Evolutionary conservation across 2,888 invertebrate genomes (phyloP), one percentile per base, ranked within the genome.

Genomic region (Zygaena filipendulae): DNA sequence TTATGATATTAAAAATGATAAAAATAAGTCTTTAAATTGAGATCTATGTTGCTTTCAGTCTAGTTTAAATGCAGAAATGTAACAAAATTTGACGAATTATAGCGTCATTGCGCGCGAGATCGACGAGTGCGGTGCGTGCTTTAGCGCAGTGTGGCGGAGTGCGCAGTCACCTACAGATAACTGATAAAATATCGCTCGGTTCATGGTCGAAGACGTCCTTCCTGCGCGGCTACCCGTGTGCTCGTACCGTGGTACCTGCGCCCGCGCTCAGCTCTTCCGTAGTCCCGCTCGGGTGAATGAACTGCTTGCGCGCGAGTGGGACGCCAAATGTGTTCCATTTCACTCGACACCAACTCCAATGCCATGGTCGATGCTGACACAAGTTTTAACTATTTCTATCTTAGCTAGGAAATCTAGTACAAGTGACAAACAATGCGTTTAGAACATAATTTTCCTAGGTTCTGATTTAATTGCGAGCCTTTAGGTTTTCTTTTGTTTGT

Each of bases 1-100:
- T 74, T 67, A 75, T 64, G 7, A 54, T 59, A 49, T 58, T 58
- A 39, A 33, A 40, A 43, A 47, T 49, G 44, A 57, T 49, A 50
- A 59, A 59, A 67, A 48, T 68, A 67, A 79, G 79, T 77, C 79
- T 79, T 77, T n/a, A 56, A 63, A 49, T 66, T 79, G 77, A 79
- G 79, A 79, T 79, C 79, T 70, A 62, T 45, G 77, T 77, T 77
- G 56, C 75, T 59, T 67, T 75, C 79, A 79, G 77, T 79, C 77
- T 69, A 63, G 50, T 52, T n/a, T 63, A 64, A 66, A 66, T 67
- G 66, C 62, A 64, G 60, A 62, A n/a, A 51, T 43, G 52, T 59
- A 56, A 62, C 55, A 47, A 48, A 43, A 59, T 55, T 59, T 49
- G 50, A 23, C 25, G 32, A 47, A 57, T 54, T 62, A 69, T 47